phyloP scores from a whole-genome alignment of 2,113 vertebrate genomes.

The Paradoxurus hermaphroditus region DNA sequence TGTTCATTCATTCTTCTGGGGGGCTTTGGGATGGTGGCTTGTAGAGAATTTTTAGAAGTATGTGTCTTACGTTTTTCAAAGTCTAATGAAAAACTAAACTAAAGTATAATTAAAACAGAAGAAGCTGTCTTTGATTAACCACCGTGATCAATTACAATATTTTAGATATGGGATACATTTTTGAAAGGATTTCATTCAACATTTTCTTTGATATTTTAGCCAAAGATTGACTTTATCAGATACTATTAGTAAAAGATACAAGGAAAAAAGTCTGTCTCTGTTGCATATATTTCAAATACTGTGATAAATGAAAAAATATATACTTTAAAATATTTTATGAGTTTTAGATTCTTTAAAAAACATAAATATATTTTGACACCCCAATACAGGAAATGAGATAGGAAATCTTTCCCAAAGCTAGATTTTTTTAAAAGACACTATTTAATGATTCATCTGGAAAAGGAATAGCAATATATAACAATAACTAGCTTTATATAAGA shows the following conservation, averaged over 20 bases:
- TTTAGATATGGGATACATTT: not conserved
- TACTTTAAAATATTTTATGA: not conserved
- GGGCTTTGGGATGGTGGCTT: not conserved
- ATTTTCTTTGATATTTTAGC: not conserved
- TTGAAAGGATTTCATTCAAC: not conserved
- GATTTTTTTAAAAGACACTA: not conserved
- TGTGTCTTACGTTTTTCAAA: not conserved
- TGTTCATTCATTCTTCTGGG: not conserved
- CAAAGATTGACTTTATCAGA: not conserved
- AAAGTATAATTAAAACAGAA: not conserved
- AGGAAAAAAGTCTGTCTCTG: not conserved
- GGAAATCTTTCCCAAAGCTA: not conserved
- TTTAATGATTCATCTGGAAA: not conserved
- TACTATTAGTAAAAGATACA: not conserved
- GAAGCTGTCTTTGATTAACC: not conserved
- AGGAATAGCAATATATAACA: not conserved
- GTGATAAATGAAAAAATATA: not conserved
- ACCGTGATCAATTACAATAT: not conserved
- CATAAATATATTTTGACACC: not conserved
- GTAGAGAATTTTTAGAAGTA: not conserved
- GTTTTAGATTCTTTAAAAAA: not conserved
- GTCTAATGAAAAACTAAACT: not conserved
- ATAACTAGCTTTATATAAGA: not conserved
- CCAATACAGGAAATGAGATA: not conserved
- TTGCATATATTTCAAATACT: not conserved